These are phyloP conservation scores for Lophochroa leadbeateri DNA, from an alignment of 2,113 vertebrate species.

Conservation along the genomic window DNA sequence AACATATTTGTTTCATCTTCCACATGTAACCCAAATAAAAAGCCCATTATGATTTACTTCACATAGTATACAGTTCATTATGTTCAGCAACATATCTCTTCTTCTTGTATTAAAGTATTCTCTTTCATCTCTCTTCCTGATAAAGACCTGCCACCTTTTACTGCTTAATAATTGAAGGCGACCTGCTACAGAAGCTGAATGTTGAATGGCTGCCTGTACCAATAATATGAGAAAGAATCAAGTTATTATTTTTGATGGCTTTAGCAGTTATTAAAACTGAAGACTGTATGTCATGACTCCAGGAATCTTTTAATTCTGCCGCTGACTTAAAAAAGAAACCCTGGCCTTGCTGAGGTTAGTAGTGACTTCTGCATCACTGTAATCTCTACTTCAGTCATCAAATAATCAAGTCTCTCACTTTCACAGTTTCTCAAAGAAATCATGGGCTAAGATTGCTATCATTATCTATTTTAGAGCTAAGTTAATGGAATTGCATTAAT, in stretches of 20 bases:
- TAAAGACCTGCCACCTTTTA: constrained; percentile 63
- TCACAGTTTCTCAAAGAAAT: neutral
- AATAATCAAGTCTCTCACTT: neutral
- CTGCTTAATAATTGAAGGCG: constrained; percentile 70
- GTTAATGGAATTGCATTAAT: neutral
- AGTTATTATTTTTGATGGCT: constrained; percentile 51
- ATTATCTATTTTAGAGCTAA: neutral
- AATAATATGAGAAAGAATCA: constrained; percentile 18
- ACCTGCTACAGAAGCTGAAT: constrained; percentile 41
- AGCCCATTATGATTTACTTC: constrained; percentile 39
- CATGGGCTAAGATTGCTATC: neutral
- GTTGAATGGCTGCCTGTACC: constrained; percentile 47
- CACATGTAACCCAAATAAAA: constrained; percentile 56
- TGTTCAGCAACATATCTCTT: constrained; percentile 53
- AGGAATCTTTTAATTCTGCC: constrained; percentile 25
- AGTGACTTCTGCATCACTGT: neutral
- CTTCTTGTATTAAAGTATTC: constrained; percentile 48
- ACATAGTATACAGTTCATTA: constrained; percentile 54
- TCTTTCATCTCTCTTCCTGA: constrained; percentile 61
- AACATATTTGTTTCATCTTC: constrained; percentile 68
- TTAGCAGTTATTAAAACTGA: constrained; percentile 41
- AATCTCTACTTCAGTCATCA: neutral
- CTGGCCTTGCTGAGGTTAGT: neutral
- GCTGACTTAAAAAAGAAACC: neutral
- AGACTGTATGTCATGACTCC: neutral